These are phyloP conservation scores for Furnarius figulus DNA, from an alignment of 2,113 vertebrate genomes.

Conservation along the genomic window DNA sequence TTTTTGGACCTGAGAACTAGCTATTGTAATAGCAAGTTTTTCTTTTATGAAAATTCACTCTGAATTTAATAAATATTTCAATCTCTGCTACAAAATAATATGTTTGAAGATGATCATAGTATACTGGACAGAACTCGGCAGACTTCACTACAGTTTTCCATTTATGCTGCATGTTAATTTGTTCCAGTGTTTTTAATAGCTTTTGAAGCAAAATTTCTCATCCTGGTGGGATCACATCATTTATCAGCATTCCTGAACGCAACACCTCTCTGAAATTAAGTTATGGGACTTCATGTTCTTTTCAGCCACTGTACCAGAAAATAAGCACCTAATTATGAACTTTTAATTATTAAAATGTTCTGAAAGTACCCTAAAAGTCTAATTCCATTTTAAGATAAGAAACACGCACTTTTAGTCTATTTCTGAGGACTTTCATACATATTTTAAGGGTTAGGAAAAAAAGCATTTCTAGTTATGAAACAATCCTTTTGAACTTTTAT, in stretches of 20 bases:
- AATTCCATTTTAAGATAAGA: slow-evolving; percentile 60
- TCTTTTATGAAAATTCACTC: not conserved
- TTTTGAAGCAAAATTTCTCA: slow-evolving; percentile 2
- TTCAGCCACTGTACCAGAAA: slow-evolving; percentile 27
- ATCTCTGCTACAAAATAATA: not conserved
- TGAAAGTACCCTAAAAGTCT: not conserved
- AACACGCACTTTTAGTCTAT: not conserved
- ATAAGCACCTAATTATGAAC: slow-evolving; percentile 39
- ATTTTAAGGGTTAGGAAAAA: not conserved
- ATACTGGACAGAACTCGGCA: not conserved
- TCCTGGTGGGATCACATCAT: not conserved
- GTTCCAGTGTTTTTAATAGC: not conserved
- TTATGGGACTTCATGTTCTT: slow-evolving; percentile 34
- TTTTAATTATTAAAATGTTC: slow-evolving; percentile 53
- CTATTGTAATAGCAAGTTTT: not conserved
- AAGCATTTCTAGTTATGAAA: not conserved
- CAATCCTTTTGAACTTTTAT: slow-evolving; percentile 21
- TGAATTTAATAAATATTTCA: not conserved
- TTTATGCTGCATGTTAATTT: not conserved
- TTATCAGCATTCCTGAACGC: not conserved
- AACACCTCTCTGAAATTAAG: slow-evolving; percentile 2
- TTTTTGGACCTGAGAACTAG: not conserved
- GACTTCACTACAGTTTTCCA: not conserved
- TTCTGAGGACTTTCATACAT: slow-evolving; percentile 6
- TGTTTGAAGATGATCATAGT: not conserved